Evolutionary conservation across 1,140 invertebrate genomes (phyloP), one percentile per base, ranked within the genome.

Genomic region (Aphelenchoides besseyi): DNA sequence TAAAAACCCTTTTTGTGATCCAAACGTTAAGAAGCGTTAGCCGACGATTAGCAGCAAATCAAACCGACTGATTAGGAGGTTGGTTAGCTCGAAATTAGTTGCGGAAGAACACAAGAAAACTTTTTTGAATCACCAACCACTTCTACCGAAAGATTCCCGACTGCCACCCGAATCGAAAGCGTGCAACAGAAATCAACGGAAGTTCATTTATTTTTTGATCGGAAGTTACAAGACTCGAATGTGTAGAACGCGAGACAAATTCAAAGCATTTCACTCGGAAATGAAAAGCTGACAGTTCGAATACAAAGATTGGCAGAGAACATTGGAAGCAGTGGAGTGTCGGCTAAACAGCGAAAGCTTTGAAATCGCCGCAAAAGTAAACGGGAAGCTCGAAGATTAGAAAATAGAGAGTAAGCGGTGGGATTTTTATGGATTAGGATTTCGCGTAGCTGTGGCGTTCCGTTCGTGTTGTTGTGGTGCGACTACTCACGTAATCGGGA

Each of bases 361-460:
- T 48, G 41, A 48, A 48, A 23, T 48, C 41, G 41, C 23, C 41
- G 41, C 41, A 48, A 23, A 48, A 48, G 41, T 48, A 48, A 23
- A 48, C 23, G 41, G 41, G 41, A 48, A 48, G 41, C 41, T 48
- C 41, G 23, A 48, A 23, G 12, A 48, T 16, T 48, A 23, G 41
- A 48, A 48, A 48, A 48, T 16, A 48, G 41, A 12, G 41, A 23
- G 41, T 16, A 48, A 48, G 41, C 41, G 41, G 41, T 16, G 41
- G 23, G 12, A 48, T 48, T 48, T 23, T 12, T 48, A 23, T 12
- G 16, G 26, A 18, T 37, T 53, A 66, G 18, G 63, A 66, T 33
- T 66, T 66, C 28, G 63, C 63, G 63, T 66, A 66, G 29, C 30
- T 63, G 36, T 66, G 63, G 12, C 63, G 63, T 23, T 59, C 55